phyloP scores from a whole-genome alignment of 2,888 invertebrate genomes.

The Sinelater perroti region DNA sequence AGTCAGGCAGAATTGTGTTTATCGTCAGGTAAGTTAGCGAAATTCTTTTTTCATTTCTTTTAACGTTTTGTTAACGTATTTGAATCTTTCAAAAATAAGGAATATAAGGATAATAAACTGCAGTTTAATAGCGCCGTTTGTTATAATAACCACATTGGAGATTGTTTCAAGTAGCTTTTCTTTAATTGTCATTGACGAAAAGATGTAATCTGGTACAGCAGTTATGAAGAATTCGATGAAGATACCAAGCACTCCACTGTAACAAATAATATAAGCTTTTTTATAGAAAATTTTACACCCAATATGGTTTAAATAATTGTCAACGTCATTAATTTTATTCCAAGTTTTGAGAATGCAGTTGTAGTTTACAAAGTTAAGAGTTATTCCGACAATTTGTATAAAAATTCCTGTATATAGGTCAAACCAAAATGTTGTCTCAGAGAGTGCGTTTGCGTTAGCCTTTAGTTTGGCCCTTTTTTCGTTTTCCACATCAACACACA shows the following conservation, averaged over 20 bases:
- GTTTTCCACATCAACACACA: too few species aligned
- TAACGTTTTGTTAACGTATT: slow-evolving; percentile 8
- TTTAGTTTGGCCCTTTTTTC: slow-evolving; percentile 7
- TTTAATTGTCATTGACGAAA: background rate
- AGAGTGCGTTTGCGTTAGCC: slow-evolving; percentile 9
- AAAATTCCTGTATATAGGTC: slow-evolving; percentile 34
- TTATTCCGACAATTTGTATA: slow-evolving; percentile 26
- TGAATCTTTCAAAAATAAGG: slow-evolving; percentile 8
- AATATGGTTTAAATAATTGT: background rate
- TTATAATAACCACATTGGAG: slow-evolving; percentile 10
- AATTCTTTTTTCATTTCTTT: background rate
- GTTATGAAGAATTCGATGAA: slow-evolving; percentile 7
- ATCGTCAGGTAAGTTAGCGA: too few species aligned
- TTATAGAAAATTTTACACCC: background rate
- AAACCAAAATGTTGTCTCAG: slow-evolving; percentile 36
- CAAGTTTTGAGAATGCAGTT: background rate
- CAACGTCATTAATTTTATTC: slow-evolving; percentile 1
- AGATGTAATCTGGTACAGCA: background rate
- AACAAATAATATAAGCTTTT: background rate
- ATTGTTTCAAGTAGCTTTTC: background rate
- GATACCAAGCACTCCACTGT: background rate
- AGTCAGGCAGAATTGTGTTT: too few species aligned
- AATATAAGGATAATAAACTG: slow-evolving; percentile 13
- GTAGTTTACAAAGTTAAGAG: slow-evolving; percentile 28
- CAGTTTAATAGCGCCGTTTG: slow-evolving; percentile 15